A percentile compares a stretch with the other conserved stretches of the same genome.
Conservation (phyloP, 1,140 invertebrate species). For the Stegodyphus mimosarum region DNA sequence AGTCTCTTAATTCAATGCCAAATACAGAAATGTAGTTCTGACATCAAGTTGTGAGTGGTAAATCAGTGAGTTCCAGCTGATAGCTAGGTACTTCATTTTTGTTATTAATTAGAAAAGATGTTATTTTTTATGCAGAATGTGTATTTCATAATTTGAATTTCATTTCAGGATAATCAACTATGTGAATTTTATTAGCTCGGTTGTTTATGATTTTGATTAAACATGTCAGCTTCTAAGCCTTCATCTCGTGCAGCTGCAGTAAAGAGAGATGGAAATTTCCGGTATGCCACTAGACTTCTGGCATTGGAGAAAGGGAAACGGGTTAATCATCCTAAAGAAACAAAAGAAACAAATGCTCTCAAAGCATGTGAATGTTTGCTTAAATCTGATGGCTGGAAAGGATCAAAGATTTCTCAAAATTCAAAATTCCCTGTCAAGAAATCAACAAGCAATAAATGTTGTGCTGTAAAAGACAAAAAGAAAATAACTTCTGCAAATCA, state of each 20-base stretch:
- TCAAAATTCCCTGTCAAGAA: slow-evolving; percentile 37
- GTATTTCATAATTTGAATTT: too few species aligned
- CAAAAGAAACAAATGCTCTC: slow-evolving; percentile 12
- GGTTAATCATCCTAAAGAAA: slow-evolving; percentile 1
- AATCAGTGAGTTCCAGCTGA: too few species aligned
- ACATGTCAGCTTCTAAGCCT: slow-evolving; percentile 20
- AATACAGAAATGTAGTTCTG: too few species aligned
- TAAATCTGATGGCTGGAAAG: slow-evolving; percentile 37
- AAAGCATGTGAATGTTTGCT: slow-evolving; percentile 29
- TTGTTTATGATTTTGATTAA: background rate
- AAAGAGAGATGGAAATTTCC: slow-evolving; percentile 28
- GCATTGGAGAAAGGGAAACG: slow-evolving; percentile 20
- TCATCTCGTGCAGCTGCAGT: slow-evolving; percentile 13
- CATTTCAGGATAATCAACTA: too few species aligned
- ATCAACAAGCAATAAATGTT: background rate
- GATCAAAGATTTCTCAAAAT: slow-evolving; percentile 15
- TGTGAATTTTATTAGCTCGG: too few species aligned
- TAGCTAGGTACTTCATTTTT: too few species aligned
- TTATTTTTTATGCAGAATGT: too few species aligned
- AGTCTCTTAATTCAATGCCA: too few species aligned
- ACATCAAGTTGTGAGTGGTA: too few species aligned
- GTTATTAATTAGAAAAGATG: too few species aligned
- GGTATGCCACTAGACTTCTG: slow-evolving; percentile 42
- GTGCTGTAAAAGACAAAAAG: slow-evolving; percentile 7
- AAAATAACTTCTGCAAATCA: slow-evolving; percentile 13